Percentiles rank a stretch among this genome's conserved stretches.
Conservation (phyloP, 1,140 invertebrate genomes). For the Papilio aristodemus region DNA sequence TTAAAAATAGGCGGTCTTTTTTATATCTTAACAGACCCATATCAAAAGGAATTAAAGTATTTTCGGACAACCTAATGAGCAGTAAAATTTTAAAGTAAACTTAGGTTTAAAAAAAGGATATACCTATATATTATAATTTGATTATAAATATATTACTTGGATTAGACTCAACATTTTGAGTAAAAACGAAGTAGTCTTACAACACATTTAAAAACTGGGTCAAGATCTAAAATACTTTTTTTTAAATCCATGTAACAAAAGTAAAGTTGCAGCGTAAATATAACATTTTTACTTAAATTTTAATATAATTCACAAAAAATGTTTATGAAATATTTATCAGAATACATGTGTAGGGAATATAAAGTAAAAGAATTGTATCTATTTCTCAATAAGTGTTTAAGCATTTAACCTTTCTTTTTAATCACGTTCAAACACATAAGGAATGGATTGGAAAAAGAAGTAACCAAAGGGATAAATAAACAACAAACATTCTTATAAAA, state of each 20-base stretch:
- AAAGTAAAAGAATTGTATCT: not conserved
- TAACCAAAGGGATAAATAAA: not conserved
- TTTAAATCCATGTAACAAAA: not conserved
- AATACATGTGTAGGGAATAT: not conserved
- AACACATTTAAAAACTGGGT: not conserved
- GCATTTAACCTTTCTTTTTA: not conserved
- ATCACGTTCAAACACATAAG: no score
- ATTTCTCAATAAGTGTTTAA: not conserved
- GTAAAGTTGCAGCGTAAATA: no score
- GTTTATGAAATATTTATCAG: not conserved
- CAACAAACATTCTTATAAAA: slow-evolving; percentile 36
- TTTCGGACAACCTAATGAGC: no score
- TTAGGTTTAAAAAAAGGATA: no score
- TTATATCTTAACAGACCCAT: no score
- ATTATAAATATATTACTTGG: slow-evolving; percentile 1
- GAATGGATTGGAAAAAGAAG: not conserved
- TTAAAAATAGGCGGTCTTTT: slow-evolving; percentile 19
- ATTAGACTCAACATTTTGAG: slow-evolving; percentile 1
- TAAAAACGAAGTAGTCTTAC: not conserved
- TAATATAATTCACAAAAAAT: not conserved
- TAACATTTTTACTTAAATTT: no score
- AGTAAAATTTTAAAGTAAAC: no score
- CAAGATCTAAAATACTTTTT: not conserved
- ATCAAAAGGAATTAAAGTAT: no score
- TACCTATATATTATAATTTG: no score